Evolutionary conservation across 1,140 invertebrate genomes (phyloP).

Genomic region (Probaryconus sp.): DNA sequence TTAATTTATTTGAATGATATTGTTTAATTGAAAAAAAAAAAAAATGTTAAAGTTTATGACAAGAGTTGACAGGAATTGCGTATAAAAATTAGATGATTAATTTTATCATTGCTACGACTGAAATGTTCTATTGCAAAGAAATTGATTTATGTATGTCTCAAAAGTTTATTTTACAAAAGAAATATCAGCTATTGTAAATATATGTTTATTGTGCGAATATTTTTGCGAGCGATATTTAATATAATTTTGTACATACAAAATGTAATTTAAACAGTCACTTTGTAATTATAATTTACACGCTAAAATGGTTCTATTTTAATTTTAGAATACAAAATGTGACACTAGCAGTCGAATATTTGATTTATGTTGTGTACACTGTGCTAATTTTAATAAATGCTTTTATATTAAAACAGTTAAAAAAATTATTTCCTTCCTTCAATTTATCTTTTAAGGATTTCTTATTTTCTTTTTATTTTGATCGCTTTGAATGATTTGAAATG

Average conservation of each 20-base stretch:
- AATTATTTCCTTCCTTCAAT: too few species aligned
- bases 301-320: conserved; percentile 18
- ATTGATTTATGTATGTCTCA: conserved; percentile 1
- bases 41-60: conserved; percentile 1
- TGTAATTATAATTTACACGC: conserved; percentile 24
- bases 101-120: not conserved
- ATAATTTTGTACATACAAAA: conserved; percentile 22
- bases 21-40: conserved; percentile 4
- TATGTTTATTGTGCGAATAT: conserved; percentile 7
- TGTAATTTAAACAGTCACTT: conserved; percentile 15
- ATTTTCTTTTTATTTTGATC: too few species aligned
- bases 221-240: conserved; percentile 14
- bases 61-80: not conserved
- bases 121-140: conserved; percentile 1
- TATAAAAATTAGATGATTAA: not conserved
- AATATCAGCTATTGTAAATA: conserved; percentile 11
- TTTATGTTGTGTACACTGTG: conserved; percentile 38
- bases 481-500: too few species aligned
- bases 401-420: conserved; percentile 36
- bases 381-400: conserved; percentile 54
- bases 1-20: not conserved
- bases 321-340: conserved; percentile 18
- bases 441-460: too few species aligned
- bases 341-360: conserved; percentile 19
- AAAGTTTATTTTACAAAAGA: conserved; percentile 1